Base-by-base conservation (phyloP, 2,113 vertebrate genomes). In the Microcebus jonahi region DNA sequence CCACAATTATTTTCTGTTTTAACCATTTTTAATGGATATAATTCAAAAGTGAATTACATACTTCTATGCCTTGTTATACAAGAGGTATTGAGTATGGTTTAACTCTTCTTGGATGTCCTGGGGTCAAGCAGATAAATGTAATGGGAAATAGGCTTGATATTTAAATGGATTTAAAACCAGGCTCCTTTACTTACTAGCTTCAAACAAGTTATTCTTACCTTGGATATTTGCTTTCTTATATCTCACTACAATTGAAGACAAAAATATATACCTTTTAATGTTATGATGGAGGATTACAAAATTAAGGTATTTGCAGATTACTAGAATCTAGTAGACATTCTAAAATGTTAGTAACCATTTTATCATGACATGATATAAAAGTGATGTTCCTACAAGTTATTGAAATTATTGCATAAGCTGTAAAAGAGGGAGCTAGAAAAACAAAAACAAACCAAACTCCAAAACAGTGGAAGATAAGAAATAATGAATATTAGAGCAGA, bases 1-100 rank as follows among this genome's bases (percentile, higher is more conserved):
- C 48, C 10, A n/a, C 1, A 45, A 14, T 88, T 90, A 83, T 79
- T 59, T 87, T 93, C 50, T 70, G 34, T 88, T 93, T 92, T 94
- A 85, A 48, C 34, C 18, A 10, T 65, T 82, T 82, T 91, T 61
- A 48, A 70, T 95, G 39, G 20, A 21, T 93, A 88, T 77, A 20
- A 88, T 80, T 91, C 29, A 48, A 57, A 94, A 95, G 25, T 27
- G n/a, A 91, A 77, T 84, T 90, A 48, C 48, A 42, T 36, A 31
- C 6, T 48, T 90, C n/a, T 39, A 8, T 67, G 12, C 6, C 70
- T 92, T 94, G 50, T 90, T 88, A 76, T 92, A 65, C 6, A 79
- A 80, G 57, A 84, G 15, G 6, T 25, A 79, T 6, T 84, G 45
- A 42, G 1, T 50, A 42, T 39, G 57, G 48, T 53, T 9, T 59